These are phyloP conservation scores for Anagyrus pseudococci DNA, from an alignment of 2,888 invertebrate species.

Conservation along the genomic window DNA sequence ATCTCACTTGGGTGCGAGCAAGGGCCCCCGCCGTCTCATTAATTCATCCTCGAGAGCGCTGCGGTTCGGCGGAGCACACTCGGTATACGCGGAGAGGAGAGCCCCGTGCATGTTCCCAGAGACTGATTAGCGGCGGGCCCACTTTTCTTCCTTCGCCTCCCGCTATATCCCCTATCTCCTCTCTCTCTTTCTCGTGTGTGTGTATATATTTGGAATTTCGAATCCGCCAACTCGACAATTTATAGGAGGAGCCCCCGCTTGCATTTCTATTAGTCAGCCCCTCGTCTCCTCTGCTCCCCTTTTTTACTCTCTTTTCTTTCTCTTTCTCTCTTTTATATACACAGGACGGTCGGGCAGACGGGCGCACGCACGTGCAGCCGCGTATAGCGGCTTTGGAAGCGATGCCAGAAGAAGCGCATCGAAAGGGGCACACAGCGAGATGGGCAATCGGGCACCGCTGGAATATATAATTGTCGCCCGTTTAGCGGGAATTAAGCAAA, in stretches of 20 bases:
- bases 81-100: too few species aligned
- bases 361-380: too few species aligned
- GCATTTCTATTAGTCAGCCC: slow-evolving; percentile 35
- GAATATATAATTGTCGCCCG: slow-evolving; percentile 37
- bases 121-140: slow-evolving; percentile 31
- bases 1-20: too few species aligned
- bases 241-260: slow-evolving; percentile 28
- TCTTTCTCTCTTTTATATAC: background rate
- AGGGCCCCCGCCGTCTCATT: slow-evolving; percentile 31
- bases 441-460: background rate
- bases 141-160: slow-evolving; percentile 11
- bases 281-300: background rate
- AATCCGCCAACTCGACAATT: slow-evolving; percentile 27
- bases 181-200: too few species aligned
- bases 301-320: background rate
- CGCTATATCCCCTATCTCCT: too few species aligned
- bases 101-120: slow-evolving; percentile 21
- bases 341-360: too few species aligned
- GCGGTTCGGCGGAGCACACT: too few species aligned
- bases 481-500: slow-evolving; percentile 31
- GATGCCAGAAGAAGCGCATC: too few species aligned
- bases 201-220: slow-evolving; percentile 25
- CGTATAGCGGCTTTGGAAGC: too few species aligned
- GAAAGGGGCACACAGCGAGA: background rate
- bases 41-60: too few species aligned